phyloP scores from a whole-genome alignment of 2,797 vertebrate genomes.

The Galaxias olidus region DNA sequence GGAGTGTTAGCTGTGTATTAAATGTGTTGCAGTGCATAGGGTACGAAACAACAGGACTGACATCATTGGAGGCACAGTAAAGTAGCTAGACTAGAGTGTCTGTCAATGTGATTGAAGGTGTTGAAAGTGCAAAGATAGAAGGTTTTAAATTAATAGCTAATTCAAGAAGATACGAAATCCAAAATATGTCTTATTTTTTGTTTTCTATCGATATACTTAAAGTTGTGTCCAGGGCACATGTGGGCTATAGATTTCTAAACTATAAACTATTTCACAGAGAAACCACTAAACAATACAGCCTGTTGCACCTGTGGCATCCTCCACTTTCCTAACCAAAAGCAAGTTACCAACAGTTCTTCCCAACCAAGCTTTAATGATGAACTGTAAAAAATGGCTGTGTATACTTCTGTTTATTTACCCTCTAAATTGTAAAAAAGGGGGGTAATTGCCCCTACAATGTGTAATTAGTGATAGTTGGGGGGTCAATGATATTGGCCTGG shows the following conservation, averaged over 20 bases:
- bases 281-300: slow-evolving; percentile 29
- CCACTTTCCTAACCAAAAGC: slow-evolving; percentile 26
- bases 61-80: too few species aligned
- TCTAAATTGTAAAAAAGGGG: slow-evolving; percentile 30
- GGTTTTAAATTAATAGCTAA: too few species aligned
- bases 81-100: background rate
- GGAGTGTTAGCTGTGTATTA: too few species aligned
- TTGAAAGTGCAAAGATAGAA: background rate
- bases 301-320: slow-evolving; percentile 13
- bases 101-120: slow-evolving; percentile 21
- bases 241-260: too few species aligned
- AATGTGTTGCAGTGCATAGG: too few species aligned
- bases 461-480: slow-evolving; percentile 44
- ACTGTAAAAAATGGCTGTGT: slow-evolving; percentile 40
- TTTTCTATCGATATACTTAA: too few species aligned
- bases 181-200: too few species aligned
- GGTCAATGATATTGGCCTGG: slow-evolving; percentile 30
- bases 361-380: slow-evolving; percentile 31
- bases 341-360: slow-evolving; percentile 13
- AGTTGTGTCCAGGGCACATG: too few species aligned
- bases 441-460: slow-evolving; percentile 35
- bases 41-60: too few species aligned
- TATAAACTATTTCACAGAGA: background rate
- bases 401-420: slow-evolving; percentile 52
- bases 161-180: too few species aligned